Conservation (phyloP, 2,797 vertebrate genomes). For the Eospalax fontanierii region DNA sequence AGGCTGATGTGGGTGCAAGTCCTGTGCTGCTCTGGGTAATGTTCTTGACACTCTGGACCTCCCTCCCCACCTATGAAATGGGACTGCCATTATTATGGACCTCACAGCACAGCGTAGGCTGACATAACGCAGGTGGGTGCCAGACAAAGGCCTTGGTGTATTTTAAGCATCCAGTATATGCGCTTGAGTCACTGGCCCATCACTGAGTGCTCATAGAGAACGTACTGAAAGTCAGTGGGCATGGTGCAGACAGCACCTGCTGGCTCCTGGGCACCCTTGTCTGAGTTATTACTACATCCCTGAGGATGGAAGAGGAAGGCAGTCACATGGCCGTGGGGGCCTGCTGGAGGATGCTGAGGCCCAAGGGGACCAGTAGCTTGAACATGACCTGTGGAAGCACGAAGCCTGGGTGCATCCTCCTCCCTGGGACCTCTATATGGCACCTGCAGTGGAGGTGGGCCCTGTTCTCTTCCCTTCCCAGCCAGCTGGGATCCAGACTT, state of each 20-base stretch:
- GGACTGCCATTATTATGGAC: neutral
- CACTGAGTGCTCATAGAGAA: neutral
- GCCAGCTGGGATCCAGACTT: neutral
- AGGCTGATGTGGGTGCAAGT: neutral
- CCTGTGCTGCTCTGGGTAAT: neutral
- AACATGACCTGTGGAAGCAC: neutral
- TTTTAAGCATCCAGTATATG: neutral
- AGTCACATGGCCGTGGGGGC: accelerated
- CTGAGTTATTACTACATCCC: neutral
- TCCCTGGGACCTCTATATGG: neutral
- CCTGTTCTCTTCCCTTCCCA: neutral
- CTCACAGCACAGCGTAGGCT: accelerated
- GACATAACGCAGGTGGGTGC: neutral
- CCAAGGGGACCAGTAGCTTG: neutral
- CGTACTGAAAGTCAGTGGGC: neutral
- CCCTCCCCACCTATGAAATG: neutral
- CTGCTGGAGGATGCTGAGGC: neutral
- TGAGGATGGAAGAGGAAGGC: neutral
- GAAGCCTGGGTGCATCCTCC: neutral
- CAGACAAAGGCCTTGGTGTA: neutral
- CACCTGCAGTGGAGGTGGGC: neutral
- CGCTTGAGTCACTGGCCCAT: neutral
- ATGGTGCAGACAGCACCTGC: neutral
- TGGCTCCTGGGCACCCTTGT: neutral
- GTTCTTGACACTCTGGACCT: neutral